Conservation (phyloP, 1,140 invertebrate genomes). For the Trichonephila clavata region DNA sequence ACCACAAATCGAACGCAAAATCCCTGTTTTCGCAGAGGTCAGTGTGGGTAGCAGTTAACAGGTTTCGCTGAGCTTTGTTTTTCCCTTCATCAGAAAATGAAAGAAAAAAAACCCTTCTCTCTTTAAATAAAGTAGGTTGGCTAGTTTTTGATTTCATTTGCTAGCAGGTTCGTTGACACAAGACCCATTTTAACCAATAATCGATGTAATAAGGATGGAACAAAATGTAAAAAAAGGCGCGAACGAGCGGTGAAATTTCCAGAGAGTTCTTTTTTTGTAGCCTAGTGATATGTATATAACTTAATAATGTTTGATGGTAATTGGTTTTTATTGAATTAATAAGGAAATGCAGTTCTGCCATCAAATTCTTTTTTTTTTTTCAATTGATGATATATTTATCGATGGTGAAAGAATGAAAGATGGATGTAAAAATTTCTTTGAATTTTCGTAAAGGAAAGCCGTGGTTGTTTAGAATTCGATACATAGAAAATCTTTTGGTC, state of each 20-base stretch:
- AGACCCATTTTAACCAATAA: slow-evolving; percentile 5
- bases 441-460: not conserved
- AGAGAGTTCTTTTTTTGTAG: not conserved
- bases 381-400: not conserved
- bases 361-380: not conserved
- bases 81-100: not conserved
- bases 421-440: not conserved
- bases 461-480: not conserved
- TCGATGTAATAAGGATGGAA: not conserved
- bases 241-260: not conserved
- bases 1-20: not conserved
- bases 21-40: not conserved
- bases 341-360: not conserved
- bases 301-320: not conserved
- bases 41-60: slow-evolving; percentile 10
- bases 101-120: not conserved
- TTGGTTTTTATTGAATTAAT: slow-evolving; percentile 2
- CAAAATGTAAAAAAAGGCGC: not conserved
- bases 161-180: slow-evolving; percentile 8
- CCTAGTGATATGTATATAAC: not conserved
- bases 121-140: slow-evolving; percentile 7
- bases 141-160: slow-evolving; percentile 13
- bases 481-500: too few relatives aligned
- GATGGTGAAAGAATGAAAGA: not conserved
- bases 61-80: not conserved